These are phyloP conservation scores for Pegoplata infirma DNA, from an alignment of 2,888 invertebrate species.

Conservation along the genomic window DNA sequence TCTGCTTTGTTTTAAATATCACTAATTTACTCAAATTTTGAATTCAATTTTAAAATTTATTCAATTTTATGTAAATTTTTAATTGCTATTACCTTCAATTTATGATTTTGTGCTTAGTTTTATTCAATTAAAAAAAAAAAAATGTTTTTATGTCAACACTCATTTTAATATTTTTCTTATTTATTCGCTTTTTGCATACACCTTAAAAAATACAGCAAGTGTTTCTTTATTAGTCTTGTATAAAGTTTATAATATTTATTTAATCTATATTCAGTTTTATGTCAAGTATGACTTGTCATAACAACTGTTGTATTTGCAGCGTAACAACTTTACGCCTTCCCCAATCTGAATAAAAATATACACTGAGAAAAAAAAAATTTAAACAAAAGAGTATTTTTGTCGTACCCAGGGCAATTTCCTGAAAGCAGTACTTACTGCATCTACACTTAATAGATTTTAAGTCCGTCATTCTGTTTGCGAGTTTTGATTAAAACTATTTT, in stretches of 20 bases:
- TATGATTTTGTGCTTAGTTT: neutral
- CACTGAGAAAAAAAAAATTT: no score
- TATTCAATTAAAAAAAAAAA: neutral
- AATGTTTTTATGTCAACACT: slow-evolving; percentile 17
- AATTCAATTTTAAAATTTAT: neutral
- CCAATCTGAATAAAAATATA: neutral
- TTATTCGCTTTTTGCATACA: slow-evolving; percentile 1
- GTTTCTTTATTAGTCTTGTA: neutral
- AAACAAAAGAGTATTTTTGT: no score
- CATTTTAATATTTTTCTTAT: slow-evolving; percentile 14
- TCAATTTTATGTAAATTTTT: slow-evolving; percentile 25
- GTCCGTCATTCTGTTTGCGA: no score
- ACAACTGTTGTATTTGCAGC: slow-evolving; percentile 37
- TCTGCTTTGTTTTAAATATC: neutral
- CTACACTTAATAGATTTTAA: no score
- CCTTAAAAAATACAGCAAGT: neutral
- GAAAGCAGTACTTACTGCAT: no score
- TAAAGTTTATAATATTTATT: neutral
- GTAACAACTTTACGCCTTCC: slow-evolving; percentile 34
- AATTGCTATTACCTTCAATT: slow-evolving; percentile 50
- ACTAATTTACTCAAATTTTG: no score
- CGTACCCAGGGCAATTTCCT: no score
- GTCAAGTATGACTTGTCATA: slow-evolving; percentile 48
- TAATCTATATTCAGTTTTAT: slow-evolving; percentile 25
- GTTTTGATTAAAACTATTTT: no score